A percentile compares a stretch with the other conserved stretches of the same genome.
These are phyloP conservation scores for Epinephelus moara DNA, from an alignment of 2,113 vertebrate species.

Conservation along the genomic window DNA sequence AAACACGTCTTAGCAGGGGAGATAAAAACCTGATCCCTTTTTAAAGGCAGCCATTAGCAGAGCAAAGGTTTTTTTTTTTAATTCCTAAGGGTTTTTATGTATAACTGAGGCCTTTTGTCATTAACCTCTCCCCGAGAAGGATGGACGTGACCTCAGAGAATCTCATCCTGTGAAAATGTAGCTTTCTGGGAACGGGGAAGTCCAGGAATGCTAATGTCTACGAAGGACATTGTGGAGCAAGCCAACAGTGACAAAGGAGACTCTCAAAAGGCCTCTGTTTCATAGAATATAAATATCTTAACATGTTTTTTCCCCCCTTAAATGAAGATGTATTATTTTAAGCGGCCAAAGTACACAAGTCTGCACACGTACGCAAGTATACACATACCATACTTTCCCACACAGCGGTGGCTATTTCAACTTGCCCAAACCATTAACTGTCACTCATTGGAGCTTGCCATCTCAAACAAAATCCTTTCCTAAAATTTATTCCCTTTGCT, in stretches of 20 bases:
- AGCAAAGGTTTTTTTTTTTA: neutral
- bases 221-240: slow-evolving; percentile 63
- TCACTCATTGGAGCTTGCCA: slow-evolving; percentile 61
- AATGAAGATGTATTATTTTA: slow-evolving; percentile 57
- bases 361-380: slow-evolving; percentile 54
- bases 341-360: slow-evolving; percentile 79
- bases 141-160: slow-evolving; percentile 44
- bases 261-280: slow-evolving; percentile 74
- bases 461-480: slow-evolving; percentile 56
- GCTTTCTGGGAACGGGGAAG: slow-evolving; percentile 77
- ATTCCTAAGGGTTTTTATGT: slow-evolving; percentile 28
- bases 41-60: neutral
- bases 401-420: slow-evolving; percentile 67
- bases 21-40: neutral
- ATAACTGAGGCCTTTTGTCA: slow-evolving; percentile 5
- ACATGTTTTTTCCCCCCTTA: slow-evolving; percentile 58
- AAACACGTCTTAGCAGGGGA: slow-evolving; percentile 19
- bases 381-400: slow-evolving; percentile 72
- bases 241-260: slow-evolving; percentile 82
- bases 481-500: slow-evolving; percentile 41
- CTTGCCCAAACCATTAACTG: slow-evolving; percentile 62
- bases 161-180: slow-evolving; percentile 55
- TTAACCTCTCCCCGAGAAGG: slow-evolving; percentile 27
- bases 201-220: slow-evolving; percentile 69
- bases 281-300: slow-evolving; percentile 76